A percentile compares a stretch with the other conserved stretches of the same genome.
Conservation (phyloP, 2,888 invertebrate genomes). For the Digitonthophagus gazella region DNA sequence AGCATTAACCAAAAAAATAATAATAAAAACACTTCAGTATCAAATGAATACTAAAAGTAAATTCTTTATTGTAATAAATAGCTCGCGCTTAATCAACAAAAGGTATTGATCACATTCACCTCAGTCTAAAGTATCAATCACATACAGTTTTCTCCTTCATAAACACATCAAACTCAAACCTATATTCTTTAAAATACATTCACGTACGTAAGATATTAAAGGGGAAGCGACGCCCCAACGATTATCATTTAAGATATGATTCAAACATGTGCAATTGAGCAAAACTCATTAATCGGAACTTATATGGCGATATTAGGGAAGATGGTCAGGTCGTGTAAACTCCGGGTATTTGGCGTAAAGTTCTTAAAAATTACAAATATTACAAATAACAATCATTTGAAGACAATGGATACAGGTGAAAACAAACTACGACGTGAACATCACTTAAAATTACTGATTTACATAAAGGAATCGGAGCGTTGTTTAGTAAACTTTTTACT, state of each 20-base stretch:
- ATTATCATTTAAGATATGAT: not conserved
- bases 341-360: not conserved
- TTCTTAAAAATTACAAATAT: not conserved
- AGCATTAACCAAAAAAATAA: not conserved
- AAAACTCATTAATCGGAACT: too few species aligned
- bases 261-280: not conserved
- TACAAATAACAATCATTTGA: not conserved
- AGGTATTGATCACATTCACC: constrained; percentile 25
- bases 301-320: not conserved
- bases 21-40: not conserved
- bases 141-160: not conserved
- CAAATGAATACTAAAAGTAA: constrained; percentile 13
- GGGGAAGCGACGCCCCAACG: not conserved
- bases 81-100: constrained; percentile 3
- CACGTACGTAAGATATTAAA: not conserved
- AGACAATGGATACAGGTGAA: not conserved
- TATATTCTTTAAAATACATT: too few species aligned
- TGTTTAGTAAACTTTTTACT: constrained; percentile 14
- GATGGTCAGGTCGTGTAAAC: not conserved
- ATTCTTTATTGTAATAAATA: constrained; percentile 21
- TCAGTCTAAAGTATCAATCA: constrained; percentile 16
- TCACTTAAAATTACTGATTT: not conserved
- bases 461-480: not conserved
- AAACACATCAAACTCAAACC: not conserved
- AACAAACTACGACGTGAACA: not conserved